These are phyloP conservation scores for Decapterus maruadsi DNA, from an alignment of 2,797 vertebrate genomes.

Conservation along the genomic window DNA sequence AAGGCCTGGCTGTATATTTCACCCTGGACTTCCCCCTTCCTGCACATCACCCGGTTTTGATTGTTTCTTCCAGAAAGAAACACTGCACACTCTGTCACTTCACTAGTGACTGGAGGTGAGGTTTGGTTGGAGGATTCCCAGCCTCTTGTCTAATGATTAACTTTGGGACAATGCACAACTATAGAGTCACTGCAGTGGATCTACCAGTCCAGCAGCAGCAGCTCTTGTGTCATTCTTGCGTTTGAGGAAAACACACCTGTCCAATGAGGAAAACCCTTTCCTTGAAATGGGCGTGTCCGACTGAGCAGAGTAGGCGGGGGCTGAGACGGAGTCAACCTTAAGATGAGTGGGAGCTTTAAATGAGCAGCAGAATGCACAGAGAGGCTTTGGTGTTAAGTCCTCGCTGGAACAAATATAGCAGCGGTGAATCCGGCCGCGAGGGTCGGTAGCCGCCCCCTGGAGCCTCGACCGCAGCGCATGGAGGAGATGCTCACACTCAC, in stretches of 20 bases:
- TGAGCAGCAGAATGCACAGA: constrained; percentile 60
- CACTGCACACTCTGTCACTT: too few relatives aligned
- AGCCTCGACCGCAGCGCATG: constrained; percentile 18
- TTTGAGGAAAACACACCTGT: constrained; percentile 38
- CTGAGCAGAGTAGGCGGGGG: constrained; percentile 61
- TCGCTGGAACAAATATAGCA: constrained; percentile 51
- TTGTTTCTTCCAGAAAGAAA: background rate
- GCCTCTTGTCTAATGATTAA: background rate
- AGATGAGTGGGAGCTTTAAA: constrained; percentile 57
- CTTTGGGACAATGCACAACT: background rate
- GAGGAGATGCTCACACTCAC: constrained; percentile 21
- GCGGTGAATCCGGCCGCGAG: constrained; percentile 31
- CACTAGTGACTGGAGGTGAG: too few relatives aligned
- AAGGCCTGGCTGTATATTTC: background rate
- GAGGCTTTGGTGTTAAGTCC: constrained; percentile 62
- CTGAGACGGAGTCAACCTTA: constrained; percentile 56
- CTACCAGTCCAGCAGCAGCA: constrained; percentile 10
- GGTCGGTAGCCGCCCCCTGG: constrained; percentile 24
- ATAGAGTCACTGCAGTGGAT: background rate
- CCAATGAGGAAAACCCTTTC: constrained; percentile 36
- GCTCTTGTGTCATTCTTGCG: background rate
- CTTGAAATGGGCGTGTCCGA: constrained; percentile 42
- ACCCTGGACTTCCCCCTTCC: constrained; percentile 1
- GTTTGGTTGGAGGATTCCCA: background rate
- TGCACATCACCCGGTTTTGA: background rate